Evolutionary conservation across 2,797 vertebrate genomes (phyloP).

Genomic region (Phyllotis vaccarum): DNA sequence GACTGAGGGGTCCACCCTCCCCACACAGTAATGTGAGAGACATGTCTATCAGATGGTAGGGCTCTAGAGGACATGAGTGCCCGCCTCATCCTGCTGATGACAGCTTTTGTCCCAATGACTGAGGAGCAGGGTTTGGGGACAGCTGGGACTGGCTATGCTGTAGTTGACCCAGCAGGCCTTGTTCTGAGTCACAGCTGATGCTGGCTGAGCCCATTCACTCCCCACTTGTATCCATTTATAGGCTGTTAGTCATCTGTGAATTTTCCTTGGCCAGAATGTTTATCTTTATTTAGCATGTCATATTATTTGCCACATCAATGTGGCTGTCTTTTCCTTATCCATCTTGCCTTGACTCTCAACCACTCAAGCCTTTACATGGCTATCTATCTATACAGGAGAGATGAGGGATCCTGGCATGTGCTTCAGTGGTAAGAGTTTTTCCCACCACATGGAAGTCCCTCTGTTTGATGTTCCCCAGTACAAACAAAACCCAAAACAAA

Average conservation of each 20-base stretch:
- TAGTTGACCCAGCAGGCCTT: fast-evolving
- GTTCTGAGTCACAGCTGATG: background rate
- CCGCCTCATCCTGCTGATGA: background rate
- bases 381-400: fast-evolving
- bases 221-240: background rate
- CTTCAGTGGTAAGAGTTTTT: background rate
- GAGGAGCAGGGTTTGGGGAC: too few species aligned
- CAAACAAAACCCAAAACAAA: background rate
- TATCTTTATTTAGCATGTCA: background rate
- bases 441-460: background rate
- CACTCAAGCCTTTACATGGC: background rate
- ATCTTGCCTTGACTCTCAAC: background rate
- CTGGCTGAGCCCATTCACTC: background rate
- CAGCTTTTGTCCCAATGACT: background rate
- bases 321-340: background rate
- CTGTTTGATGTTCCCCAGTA: background rate
- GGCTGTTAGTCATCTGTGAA: background rate
- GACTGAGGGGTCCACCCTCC: fast-evolving
- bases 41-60: fast-evolving
- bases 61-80: fast-evolving
- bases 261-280: background rate
- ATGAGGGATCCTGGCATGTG: fast-evolving
- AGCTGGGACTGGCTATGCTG: background rate
- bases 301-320: background rate
- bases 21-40: fast-evolving